Base-by-base conservation (phyloP, 2,797 vertebrate species). In the Labeo calbasu region DNA sequence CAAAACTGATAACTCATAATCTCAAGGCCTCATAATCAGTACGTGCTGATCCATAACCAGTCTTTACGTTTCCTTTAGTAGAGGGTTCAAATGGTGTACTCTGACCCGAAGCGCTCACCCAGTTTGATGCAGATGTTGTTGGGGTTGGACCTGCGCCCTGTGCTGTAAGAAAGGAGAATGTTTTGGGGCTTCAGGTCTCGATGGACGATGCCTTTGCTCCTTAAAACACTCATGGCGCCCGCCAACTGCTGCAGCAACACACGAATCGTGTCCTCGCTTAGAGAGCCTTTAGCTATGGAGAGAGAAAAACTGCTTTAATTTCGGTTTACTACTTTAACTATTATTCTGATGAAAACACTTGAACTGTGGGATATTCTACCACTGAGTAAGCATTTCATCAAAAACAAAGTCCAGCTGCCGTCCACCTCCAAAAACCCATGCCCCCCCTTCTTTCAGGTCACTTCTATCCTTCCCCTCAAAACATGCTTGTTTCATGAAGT, bases 101-200 rank as follows among this genome's bases (percentile, higher is more conserved):
- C 7, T 70, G 21, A 75, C 48, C 28, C 0, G 0, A 43, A 51
- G n/a, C 23, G 55, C 96, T 90, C 82, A 96, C 98, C 98, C 0
- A 99, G 96, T 93, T 99, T 99, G 71, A 99, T 95, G 61, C 96
- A 96, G 89, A 96, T 97, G 79, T 95, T 98, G 89, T 90, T 94
- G 88, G 97, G 96, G 86, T 94, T 97, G 79, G 96, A 94, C n/a
- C 94, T 95, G 88, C 96, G 96, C 1, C 97, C 95, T 3, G 95
- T 95, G 0, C 93, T 86, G 13, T 96, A 96, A 71, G 97, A 96
- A 40, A 99, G 95, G 81, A 99, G 94, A 85, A 99, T 99, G 86
- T 99, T 99, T 94, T 99, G 98, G 0, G 98, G 98, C 86, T 99
- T 99, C 83, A 99, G 93, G 92, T 99, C 98, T 15, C 98, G 93